These are phyloP conservation scores for Anastrepha ludens DNA, from an alignment of 1,140 invertebrate species.

Conservation along the genomic window DNA sequence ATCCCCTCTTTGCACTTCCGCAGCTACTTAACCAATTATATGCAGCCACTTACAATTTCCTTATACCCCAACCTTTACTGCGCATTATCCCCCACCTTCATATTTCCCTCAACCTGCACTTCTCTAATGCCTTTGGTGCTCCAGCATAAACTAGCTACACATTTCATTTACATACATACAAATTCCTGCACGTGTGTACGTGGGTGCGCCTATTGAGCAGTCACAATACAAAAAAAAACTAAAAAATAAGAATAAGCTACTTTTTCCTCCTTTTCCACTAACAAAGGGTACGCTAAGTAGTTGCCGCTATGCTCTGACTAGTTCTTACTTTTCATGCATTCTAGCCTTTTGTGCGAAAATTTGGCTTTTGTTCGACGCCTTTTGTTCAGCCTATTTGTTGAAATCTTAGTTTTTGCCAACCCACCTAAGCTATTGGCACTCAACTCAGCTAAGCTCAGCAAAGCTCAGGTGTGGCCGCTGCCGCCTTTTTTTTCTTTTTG, in stretches of 20 bases:
- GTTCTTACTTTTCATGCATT: slow-evolving; percentile 4
- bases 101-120: no score
- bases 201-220: neutral
- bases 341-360: neutral
- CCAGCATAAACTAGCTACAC: no score
- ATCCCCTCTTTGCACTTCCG: no score
- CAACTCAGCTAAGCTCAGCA: neutral
- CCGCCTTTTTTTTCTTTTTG: neutral
- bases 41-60: neutral
- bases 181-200: neutral
- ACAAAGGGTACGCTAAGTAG: neutral
- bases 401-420: neutral
- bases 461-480: neutral
- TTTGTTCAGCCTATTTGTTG: slow-evolving; percentile 6
- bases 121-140: no score
- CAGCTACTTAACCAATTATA: neutral
- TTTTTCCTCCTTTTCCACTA: neutral
- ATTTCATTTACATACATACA: neutral
- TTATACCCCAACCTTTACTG: no score
- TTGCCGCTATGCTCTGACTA: neutral
- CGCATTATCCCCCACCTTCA: no score
- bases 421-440: neutral
- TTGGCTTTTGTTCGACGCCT: neutral
- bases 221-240: neutral
- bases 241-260: neutral